Evolutionary conservation across 2,113 vertebrate species (phyloP), one percentile per base, ranked within the genome.

Genomic region (Silurus meridionalis): DNA sequence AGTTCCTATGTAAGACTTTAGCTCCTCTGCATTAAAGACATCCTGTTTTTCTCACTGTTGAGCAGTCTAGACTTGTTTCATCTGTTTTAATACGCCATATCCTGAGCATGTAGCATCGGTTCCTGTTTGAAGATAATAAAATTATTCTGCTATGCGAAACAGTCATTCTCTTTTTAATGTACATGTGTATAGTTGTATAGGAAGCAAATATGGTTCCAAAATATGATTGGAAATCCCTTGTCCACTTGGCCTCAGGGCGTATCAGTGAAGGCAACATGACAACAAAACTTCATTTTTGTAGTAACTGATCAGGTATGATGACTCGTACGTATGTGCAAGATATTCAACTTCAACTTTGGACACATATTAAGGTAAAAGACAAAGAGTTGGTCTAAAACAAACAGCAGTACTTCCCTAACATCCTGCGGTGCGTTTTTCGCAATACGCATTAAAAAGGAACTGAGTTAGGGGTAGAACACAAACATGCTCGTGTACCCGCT

Each of bases 31-130:
- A 11, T 85, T 28, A n/a, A 48, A 80, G 63, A 83, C 88, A 82
- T 89, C 88, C 88, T 86, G 88, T 89, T 89, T 89, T 86, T 81
- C 37, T 17, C 61, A 53, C 2, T 61, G 0, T 37, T 61, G n/a
- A 23, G 3, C 15, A n/a, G 46, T 61, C 60, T 77, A 88, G 64
- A 75, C 28, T 15, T 8, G 4, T 64, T 52, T 53, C 2, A 21
- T 64, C 37, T 81, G 46, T 17, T 52, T 8, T 19, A n/a, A 86
- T 85, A 87, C 2, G 7, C 10, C n/a, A 82, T 79, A 63, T 87
- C 83, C 78, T 78, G 61, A 52, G 17, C 6, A 8, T 53, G 69
- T 25, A 14, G 74, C 23, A 15, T 46, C 17, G 37, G 83, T 87
- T 87, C 88, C 83, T 11, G 53, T 71, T 84, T 48, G 0, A 66